Evolutionary conservation across 2,113 vertebrate species (phyloP), one percentile per base, ranked within the genome.

Genomic region (Petromus typicus): DNA sequence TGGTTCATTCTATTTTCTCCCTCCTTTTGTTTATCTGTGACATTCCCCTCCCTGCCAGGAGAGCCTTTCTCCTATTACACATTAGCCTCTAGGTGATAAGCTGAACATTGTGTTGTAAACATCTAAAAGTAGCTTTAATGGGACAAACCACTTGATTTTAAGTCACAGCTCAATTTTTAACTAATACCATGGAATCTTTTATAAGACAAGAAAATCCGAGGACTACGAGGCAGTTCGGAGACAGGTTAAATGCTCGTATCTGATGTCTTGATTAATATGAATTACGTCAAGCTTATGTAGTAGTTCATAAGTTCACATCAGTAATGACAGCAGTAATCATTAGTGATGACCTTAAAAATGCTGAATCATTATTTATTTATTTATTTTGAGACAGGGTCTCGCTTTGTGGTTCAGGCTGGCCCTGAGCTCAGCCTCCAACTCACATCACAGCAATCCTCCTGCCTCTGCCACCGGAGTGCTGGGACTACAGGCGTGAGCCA

Each of bases 221-320:
- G 66, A 27, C 87, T 91, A 22, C 43, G 96, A 96, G 80, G 94
- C 94, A 96, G 81, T 87, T 22, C 12, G 17, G 81, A 95, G 94
- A 97, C 84, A 96, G 91, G 83, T 7, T 93, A 95, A 96, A 89
- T 90, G 71, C 54, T 61, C 23, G 71, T 95, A 96, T 93, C 94
- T 97, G 94, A 97, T 93, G 90, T 96, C 84, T 93, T 86, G 71
- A 96, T 94, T 83, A 73, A 91, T 93, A 94, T 81, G 95, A 94
- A 95, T 96, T 82, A 91, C 78, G 86, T 89, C 32, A 84, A 80
- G 78, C 69, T 86, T 95, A 93, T 92, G 95, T 89, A 84, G 64
- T 87, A 96, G 94, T 96, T 97, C 96, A 89, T 61, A 83, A 86
- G 89, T 96, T 97, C 86, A 94, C 81, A 84, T 93, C 96, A 96